These are phyloP conservation scores for Ictalurus punctatus DNA, from an alignment of 2,113 vertebrate genomes.

Conservation along the genomic window DNA sequence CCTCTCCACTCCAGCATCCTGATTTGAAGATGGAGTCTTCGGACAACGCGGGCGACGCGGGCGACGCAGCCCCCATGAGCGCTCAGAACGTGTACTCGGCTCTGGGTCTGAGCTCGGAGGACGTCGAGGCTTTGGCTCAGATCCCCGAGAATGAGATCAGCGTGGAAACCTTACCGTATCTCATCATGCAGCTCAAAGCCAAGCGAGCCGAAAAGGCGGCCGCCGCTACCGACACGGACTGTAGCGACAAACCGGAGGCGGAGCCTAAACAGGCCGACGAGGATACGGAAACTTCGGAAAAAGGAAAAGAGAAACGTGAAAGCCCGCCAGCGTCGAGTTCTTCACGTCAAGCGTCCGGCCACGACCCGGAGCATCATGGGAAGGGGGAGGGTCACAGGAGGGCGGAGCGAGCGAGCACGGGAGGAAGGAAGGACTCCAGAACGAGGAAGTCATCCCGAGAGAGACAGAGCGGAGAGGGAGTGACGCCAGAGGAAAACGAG, in stretches of 20 bases:
- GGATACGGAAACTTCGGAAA: constrained; percentile 14
- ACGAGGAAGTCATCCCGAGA: constrained; percentile 39
- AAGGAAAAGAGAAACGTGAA: background rate
- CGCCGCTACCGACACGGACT: constrained; percentile 15
- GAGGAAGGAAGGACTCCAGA: constrained; percentile 37
- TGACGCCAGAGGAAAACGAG: constrained; percentile 19
- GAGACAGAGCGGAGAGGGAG: constrained; percentile 22
- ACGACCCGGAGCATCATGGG: constrained; percentile 24
- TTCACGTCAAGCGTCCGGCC: constrained; percentile 1
- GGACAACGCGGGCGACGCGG: constrained; percentile 11
- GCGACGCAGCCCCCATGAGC: constrained; percentile 70
- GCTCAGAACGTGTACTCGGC: constrained; percentile 85
- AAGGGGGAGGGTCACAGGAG: constrained; percentile 33
- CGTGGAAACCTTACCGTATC: constrained; percentile 86
- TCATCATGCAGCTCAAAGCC: constrained; percentile 88
- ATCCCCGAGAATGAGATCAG: constrained; percentile 89
- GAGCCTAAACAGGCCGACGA: constrained; percentile 4
- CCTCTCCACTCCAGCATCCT: background rate
- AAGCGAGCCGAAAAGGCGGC: constrained; percentile 66
- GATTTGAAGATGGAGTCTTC: constrained; percentile 41
- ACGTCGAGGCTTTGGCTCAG: constrained; percentile 88
- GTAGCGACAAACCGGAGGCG: constrained; percentile 19
- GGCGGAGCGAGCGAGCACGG: constrained; percentile 10
- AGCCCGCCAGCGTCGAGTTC: constrained; percentile 27
- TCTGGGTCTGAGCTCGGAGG: constrained; percentile 85